phyloP scores from a whole-genome alignment of 2,888 invertebrate species.

The Meandrusa payeni region DNA sequence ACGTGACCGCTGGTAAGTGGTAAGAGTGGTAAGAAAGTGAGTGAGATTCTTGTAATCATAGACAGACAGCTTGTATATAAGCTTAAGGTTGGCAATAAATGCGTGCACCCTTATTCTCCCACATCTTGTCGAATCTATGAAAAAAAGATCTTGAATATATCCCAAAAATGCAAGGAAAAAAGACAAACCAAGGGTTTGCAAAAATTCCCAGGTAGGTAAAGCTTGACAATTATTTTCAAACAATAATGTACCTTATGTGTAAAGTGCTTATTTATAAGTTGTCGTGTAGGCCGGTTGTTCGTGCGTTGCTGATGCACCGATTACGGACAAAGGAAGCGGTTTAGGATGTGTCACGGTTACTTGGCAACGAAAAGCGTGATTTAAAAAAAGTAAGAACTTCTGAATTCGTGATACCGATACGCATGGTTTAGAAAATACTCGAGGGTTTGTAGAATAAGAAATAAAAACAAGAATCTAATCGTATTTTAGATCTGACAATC shows the following conservation, averaged over 20 bases:
- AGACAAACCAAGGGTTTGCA: constrained; percentile 2
- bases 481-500: no score
- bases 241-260: constrained; percentile 11
- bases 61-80: no score
- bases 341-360: constrained; percentile 20
- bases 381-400: constrained; percentile 18
- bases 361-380: constrained; percentile 18
- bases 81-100: no score
- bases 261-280: no score
- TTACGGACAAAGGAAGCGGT: constrained; percentile 24
- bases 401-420: constrained; percentile 25
- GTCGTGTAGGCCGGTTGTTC: constrained; percentile 14
- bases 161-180: constrained; percentile 19
- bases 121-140: no score
- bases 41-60: no score
- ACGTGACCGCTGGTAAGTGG: no score
- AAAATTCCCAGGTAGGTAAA: constrained; percentile 16
- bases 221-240: not conserved
- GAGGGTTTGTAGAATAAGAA: no score
- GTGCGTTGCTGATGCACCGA: constrained; percentile 32
- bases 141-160: no score
- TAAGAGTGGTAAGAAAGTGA: no score
- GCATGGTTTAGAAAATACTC: constrained; percentile 23
- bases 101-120: no score
- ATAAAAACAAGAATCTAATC: no score